These are phyloP conservation scores for Xestobium rufovillosum DNA, from an alignment of 2,888 invertebrate genomes.

Conservation along the genomic window DNA sequence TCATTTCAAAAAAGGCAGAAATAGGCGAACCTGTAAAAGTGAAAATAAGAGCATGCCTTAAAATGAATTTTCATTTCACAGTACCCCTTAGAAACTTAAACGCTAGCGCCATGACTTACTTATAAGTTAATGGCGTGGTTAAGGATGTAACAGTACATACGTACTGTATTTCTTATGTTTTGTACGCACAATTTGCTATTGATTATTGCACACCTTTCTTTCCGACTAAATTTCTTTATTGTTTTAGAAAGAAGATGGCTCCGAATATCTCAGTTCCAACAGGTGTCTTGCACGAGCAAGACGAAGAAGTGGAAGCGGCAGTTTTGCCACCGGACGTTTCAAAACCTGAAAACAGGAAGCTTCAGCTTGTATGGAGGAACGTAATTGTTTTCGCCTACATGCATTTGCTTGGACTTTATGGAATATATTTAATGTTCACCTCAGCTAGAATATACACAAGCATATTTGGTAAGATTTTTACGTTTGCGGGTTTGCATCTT, in stretches of 20 bases:
- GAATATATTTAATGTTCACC: constrained; percentile 62
- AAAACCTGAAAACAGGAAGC: constrained; percentile 48
- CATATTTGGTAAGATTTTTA: constrained; percentile 57
- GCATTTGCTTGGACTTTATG: constrained; percentile 69
- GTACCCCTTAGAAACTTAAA: no score
- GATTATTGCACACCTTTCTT: no score
- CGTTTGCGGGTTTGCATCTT: constrained; percentile 4
- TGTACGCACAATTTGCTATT: no score
- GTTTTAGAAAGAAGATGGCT: constrained; percentile 31
- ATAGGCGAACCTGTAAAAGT: no score
- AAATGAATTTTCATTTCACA: no score
- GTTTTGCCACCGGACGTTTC: constrained; percentile 24
- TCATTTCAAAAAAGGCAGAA: no score
- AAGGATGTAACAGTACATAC: no score
- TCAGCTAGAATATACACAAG: constrained; percentile 68
- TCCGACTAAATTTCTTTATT: constrained; percentile 1
- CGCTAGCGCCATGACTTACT: no score
- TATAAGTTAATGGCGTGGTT: no score
- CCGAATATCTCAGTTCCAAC: constrained; percentile 41
- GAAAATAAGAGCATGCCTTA: no score
- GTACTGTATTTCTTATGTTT: no score
- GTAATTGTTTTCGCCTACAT: constrained; percentile 70
- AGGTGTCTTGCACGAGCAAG: constrained; percentile 59
- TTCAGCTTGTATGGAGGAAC: constrained; percentile 73
- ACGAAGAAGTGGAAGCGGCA: constrained; percentile 48